Conservation (phyloP, 2,113 vertebrate genomes). For the Indicator maculatus region DNA sequence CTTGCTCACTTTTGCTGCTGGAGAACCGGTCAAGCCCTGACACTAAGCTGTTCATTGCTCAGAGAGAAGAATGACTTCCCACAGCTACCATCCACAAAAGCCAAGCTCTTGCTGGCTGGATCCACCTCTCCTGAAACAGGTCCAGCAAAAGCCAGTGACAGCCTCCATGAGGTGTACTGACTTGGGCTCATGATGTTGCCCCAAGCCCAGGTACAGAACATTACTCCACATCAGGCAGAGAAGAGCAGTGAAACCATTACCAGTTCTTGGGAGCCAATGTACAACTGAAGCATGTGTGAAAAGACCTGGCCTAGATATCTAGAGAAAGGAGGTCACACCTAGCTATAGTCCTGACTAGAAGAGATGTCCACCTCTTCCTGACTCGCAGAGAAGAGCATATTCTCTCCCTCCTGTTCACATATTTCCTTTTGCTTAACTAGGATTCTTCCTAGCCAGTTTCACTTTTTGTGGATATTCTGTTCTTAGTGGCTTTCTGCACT, state of each 20-base stretch:
- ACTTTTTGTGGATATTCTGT: neutral
- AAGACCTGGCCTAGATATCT: neutral
- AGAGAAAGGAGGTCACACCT: neutral
- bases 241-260: neutral
- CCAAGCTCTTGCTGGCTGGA: neutral
- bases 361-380: rapidly evolving
- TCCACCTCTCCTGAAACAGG: neutral
- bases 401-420: neutral
- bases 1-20: neutral
- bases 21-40: neutral
- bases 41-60: too few species aligned
- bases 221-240: neutral
- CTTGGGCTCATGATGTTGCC: neutral
- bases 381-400: neutral
- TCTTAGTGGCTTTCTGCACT: neutral
- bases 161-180: neutral
- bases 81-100: neutral
- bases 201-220: neutral
- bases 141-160: neutral
- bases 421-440: neutral
- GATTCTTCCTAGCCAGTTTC: neutral
- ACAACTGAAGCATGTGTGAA: rapidly evolving
- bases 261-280: neutral
- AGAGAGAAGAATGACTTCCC: neutral
- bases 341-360: neutral